Conservation (phyloP, 2,888 invertebrate genomes). For the Pheosia tremula region DNA sequence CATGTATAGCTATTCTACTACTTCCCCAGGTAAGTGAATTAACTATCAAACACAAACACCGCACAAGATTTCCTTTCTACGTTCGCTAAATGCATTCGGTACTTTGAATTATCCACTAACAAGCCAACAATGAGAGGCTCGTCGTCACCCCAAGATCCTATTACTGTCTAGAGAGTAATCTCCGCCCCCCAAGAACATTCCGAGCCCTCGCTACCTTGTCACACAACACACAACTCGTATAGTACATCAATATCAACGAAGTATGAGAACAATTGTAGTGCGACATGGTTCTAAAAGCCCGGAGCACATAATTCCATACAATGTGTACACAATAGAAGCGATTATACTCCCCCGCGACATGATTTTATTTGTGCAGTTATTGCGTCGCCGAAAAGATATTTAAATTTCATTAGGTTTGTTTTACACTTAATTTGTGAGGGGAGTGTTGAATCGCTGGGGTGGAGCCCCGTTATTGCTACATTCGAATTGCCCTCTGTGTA, state of each 20-base stretch:
- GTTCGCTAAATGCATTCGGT: slow-evolving; percentile 63
- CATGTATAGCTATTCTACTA: too few species aligned
- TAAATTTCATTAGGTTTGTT: slow-evolving; percentile 85
- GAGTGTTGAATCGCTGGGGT: slow-evolving; percentile 72
- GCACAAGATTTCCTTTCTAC: slow-evolving; percentile 64
- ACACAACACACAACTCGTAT: slow-evolving; percentile 34
- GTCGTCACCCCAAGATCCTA: slow-evolving; percentile 78
- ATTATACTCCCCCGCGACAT: slow-evolving; percentile 79
- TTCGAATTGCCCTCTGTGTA: slow-evolving; percentile 69
- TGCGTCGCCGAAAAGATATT: slow-evolving; percentile 81
- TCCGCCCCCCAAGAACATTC: slow-evolving; percentile 70
- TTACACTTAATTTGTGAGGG: slow-evolving; percentile 85
- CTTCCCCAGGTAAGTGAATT: slow-evolving; percentile 11
- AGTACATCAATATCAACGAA: slow-evolving; percentile 30
- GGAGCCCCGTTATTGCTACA: slow-evolving; percentile 70
- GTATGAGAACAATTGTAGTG: slow-evolving; percentile 38
- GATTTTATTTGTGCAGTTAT: slow-evolving; percentile 84
- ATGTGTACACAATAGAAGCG: slow-evolving; percentile 79
- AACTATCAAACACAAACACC: slow-evolving; percentile 27
- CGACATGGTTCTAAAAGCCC: slow-evolving; percentile 37
- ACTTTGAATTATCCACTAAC: slow-evolving; percentile 76
- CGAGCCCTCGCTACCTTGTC: slow-evolving; percentile 66
- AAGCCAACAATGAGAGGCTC: slow-evolving; percentile 81
- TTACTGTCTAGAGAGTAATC: slow-evolving; percentile 73
- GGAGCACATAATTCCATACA: slow-evolving; percentile 62